These are phyloP conservation scores for Pseudocheirus occidentalis DNA, from an alignment of 2,797 vertebrate genomes.

Conservation along the genomic window DNA sequence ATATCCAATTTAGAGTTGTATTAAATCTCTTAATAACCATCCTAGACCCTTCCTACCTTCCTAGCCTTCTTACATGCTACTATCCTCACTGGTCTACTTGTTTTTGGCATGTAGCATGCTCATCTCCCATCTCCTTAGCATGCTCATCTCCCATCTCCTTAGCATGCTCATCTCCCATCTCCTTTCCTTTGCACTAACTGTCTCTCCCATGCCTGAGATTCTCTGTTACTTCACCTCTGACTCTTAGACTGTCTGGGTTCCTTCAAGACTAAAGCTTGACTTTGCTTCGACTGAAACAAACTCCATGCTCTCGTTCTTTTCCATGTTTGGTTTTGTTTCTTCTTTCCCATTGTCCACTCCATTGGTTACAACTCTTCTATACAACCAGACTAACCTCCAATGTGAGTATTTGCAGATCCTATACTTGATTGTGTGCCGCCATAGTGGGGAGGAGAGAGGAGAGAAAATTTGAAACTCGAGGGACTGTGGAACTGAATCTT, in stretches of 20 bases:
- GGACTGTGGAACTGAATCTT: too few relatives aligned
- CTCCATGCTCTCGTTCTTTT: too few relatives aligned
- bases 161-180: background rate
- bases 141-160: background rate
- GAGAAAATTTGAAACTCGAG: too few relatives aligned
- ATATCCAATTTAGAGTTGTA: background rate
- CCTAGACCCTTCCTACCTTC: background rate
- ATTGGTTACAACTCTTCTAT: too few relatives aligned
- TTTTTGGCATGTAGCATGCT: background rate
- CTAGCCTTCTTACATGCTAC: background rate
- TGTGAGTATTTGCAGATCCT: too few relatives aligned
- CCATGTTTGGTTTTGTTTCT: too few relatives aligned
- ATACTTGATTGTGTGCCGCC: too few relatives aligned
- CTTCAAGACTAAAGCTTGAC: background rate
- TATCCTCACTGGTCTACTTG: background rate
- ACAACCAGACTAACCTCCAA: too few relatives aligned
- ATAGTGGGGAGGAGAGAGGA: too few relatives aligned
- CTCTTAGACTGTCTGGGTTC: background rate
- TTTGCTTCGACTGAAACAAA: too few relatives aligned
- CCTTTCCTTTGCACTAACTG: background rate
- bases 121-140: background rate
- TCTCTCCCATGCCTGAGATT: background rate
- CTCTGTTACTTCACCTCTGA: background rate
- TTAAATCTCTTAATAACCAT: background rate
- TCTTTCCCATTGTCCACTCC: too few relatives aligned